Evolutionary conservation across 2,888 invertebrate genomes (phyloP).

Genomic region (Stenoptilia bipunctidactyla): DNA sequence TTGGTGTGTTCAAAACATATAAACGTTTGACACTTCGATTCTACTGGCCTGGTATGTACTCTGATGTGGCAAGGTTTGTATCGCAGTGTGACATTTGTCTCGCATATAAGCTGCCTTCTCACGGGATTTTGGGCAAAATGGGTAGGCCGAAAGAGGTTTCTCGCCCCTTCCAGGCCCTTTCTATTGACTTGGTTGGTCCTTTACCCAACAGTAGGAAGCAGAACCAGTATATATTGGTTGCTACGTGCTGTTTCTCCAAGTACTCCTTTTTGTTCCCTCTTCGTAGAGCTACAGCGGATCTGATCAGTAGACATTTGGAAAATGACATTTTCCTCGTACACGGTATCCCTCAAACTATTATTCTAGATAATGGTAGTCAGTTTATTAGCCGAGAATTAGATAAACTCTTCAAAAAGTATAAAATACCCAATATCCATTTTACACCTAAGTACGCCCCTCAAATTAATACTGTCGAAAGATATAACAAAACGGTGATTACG

Average conservation of each 20-base stretch:
- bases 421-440: conserved; percentile 3
- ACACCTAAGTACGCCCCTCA: conserved; percentile 4
- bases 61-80: conserved; percentile 13
- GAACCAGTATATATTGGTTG: conserved; percentile 18
- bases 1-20: conserved; percentile 20
- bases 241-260: no score
- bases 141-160: conserved; percentile 16
- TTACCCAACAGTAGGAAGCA: conserved; percentile 13
- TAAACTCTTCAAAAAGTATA: conserved; percentile 4
- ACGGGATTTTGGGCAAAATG: conserved; percentile 15
- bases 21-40: conserved; percentile 13
- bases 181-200: conserved; percentile 19
- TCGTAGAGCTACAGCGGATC: conserved; percentile 11
- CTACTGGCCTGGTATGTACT: conserved; percentile 15
- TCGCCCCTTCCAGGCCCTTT: conserved; percentile 18
- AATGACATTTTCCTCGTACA: conserved; percentile 5
- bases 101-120: conserved; percentile 11
- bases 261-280: conserved; percentile 16
- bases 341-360: conserved; percentile 4
- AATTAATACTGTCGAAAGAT: conserved; percentile 1
- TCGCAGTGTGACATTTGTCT: conserved; percentile 10
- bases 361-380: conserved; percentile 4
- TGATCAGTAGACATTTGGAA: conserved; percentile 8
- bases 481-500: conserved; percentile 15
- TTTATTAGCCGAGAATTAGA: conserved; percentile 2